Percentiles rank a stretch among this genome's conserved stretches.
Conservation (phyloP, 2,113 vertebrate genomes). For the Pyrgilauda ruficollis region DNA sequence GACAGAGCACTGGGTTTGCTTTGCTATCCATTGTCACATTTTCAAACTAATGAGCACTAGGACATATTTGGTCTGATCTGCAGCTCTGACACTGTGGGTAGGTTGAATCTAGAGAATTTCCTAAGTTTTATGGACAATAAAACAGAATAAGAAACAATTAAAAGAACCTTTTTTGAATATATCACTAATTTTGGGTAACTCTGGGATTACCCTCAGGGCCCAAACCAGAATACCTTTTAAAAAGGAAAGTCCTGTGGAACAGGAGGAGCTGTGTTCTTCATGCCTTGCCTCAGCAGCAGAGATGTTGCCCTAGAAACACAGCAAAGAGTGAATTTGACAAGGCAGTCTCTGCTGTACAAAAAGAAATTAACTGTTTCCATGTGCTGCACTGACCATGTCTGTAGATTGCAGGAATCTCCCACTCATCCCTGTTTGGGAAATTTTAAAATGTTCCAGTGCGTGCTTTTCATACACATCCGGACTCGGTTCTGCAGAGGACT, state of each 20-base stretch:
- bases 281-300: not conserved
- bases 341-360: not conserved
- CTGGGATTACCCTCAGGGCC: not conserved
- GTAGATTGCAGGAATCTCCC: not conserved
- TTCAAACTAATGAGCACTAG: not conserved
- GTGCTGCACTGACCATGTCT: not conserved
- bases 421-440: not conserved
- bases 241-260: not conserved
- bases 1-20: not conserved
- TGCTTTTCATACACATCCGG: not conserved
- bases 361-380: not conserved
- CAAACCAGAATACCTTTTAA: not conserved
- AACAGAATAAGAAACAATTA: not conserved
- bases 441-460: not conserved
- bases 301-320: slow-evolving; percentile 3
- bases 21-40: not conserved
- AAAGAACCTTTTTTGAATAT: rapidly evolving
- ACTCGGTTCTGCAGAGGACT: not conserved
- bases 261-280: not conserved
- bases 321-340: not conserved
- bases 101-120: not conserved
- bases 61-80: not conserved
- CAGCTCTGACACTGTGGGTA: not conserved
- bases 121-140: not conserved
- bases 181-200: not conserved